Evolutionary conservation across 2,888 invertebrate species (phyloP).

Genomic region (Ephialtes manifestator): DNA sequence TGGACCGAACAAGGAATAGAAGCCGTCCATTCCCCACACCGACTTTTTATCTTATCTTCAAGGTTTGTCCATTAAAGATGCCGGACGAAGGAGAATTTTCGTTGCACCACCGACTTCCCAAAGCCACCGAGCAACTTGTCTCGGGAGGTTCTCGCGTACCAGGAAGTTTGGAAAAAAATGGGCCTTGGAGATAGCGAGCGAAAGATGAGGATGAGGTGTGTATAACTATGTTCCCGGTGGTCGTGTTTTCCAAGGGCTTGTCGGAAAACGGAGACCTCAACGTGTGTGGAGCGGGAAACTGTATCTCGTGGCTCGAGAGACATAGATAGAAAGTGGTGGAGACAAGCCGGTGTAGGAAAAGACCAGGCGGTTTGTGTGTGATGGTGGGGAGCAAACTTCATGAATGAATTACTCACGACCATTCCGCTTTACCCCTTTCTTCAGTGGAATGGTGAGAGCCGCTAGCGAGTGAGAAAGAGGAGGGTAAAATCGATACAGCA

Average conservation of each 20-base stretch:
- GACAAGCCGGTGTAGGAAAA: slow-evolving; percentile 6
- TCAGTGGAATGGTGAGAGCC: slow-evolving; percentile 31
- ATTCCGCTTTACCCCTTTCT: slow-evolving; percentile 45
- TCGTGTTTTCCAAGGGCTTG: slow-evolving; percentile 15
- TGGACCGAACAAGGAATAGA: neutral
- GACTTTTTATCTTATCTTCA: slow-evolving; percentile 13
- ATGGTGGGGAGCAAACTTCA: slow-evolving; percentile 51
- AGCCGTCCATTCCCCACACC: slow-evolving; percentile 23
- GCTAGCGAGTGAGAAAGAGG: neutral
- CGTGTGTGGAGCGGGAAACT: slow-evolving; percentile 9
- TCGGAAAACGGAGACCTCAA: slow-evolving; percentile 26
- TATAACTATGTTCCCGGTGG: slow-evolving; percentile 3
- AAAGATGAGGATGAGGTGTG: slow-evolving; percentile 6
- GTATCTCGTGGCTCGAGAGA: slow-evolving; percentile 6
- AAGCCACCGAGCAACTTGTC: slow-evolving; percentile 36
- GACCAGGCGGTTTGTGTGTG: slow-evolving; percentile 31
- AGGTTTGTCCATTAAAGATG: slow-evolving; percentile 39
- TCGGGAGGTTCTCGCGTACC: neutral
- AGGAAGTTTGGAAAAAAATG: slow-evolving; percentile 38
- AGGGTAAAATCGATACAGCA: slow-evolving; percentile 54
- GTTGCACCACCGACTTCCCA: slow-evolving; percentile 11
- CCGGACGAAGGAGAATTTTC: slow-evolving; percentile 24
- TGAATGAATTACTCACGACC: slow-evolving; percentile 64
- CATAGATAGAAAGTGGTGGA: slow-evolving; percentile 32
- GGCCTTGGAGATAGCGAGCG: slow-evolving; percentile 17